These are phyloP conservation scores for Anarhynchus alexandrinus DNA, from an alignment of 2,113 vertebrate species.

Conservation along the genomic window DNA sequence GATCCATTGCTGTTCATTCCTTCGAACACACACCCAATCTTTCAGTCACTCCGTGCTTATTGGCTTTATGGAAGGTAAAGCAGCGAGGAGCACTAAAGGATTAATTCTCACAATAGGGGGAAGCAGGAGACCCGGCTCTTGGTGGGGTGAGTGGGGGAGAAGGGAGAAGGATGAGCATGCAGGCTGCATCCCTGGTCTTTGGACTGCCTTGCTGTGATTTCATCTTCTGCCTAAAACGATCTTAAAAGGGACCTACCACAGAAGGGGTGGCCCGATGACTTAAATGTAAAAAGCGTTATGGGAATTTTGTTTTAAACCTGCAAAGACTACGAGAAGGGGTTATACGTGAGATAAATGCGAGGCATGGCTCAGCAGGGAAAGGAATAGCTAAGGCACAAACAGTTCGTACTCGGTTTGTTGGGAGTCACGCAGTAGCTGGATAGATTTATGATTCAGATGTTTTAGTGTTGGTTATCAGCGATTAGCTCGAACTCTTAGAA, in stretches of 20 bases:
- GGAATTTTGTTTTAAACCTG: neutral
- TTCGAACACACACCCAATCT: neutral
- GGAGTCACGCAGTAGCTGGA: neutral
- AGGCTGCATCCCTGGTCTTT: neutral
- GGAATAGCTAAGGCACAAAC: neutral
- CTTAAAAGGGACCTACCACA: neutral
- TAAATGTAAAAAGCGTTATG: neutral
- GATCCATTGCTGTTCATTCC: neutral
- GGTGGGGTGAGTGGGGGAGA: neutral
- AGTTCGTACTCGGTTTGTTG: neutral
- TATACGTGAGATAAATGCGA: neutral
- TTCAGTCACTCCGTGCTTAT: neutral
- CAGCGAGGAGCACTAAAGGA: constrained; percentile 15
- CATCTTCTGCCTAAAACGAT: neutral
- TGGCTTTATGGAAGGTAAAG: constrained; percentile 6
- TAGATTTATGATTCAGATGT: constrained; percentile 35
- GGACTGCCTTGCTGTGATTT: neutral
- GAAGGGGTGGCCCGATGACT: neutral
- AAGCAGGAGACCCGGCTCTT: neutral
- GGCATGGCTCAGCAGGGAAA: neutral
- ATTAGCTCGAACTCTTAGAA: constrained; percentile 38
- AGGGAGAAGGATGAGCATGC: neutral
- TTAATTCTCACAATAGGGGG: constrained; percentile 52
- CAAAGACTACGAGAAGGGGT: neutral
- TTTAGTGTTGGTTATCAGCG: constrained; percentile 13